Evolutionary conservation across 1,140 invertebrate genomes (phyloP), one percentile per base, ranked within the genome.

Genomic region (Manduca sexta): DNA sequence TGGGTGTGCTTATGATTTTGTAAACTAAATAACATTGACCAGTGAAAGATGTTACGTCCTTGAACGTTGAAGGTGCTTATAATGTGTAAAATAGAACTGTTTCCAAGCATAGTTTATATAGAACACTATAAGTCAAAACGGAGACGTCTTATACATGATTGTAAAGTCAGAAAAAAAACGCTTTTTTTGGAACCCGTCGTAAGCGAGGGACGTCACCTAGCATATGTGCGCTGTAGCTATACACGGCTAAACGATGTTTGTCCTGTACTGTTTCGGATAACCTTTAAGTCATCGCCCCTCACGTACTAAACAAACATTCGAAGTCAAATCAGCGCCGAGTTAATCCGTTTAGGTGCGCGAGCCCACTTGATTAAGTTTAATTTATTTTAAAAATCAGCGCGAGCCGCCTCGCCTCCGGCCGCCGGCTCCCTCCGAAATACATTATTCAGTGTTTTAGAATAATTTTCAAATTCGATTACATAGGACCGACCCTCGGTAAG

Each of bases 401-500:
- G 53, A 66, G 69, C 59, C 68, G 60, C 62, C 38, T 43, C 74
- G 75, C 80, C 76, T 73, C 68, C 64, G 74, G 81, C 78, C 80
- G 64, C 38, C 49, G 58, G 59, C 66, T 79, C 76, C 73, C 77
- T 73, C 55, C 71, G 61, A 74, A 81, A 85, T 85, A 85, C 82
- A 85, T 85, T 85, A 85, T 85, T 85, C 79, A 85, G 82, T 85
- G 82, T 85, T 85, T 85, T 85, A 85, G 82, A 85, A 85, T 85
- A 85, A 85, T 85, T 85, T 85, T 85, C 82, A 83, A 85, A 85
- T 85, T 85, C 82, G 82, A 85, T 85, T 85, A 85, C 82, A 85
- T 85, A 85, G 81, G 78, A 63, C 74, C 75, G 79, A 80, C 75
- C 75, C 74, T 81, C 64, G 64, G 81, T 83, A 80, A 84, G 81